phyloP scores from a whole-genome alignment of 2,113 vertebrate genomes.

The Semnornis frantzii region DNA sequence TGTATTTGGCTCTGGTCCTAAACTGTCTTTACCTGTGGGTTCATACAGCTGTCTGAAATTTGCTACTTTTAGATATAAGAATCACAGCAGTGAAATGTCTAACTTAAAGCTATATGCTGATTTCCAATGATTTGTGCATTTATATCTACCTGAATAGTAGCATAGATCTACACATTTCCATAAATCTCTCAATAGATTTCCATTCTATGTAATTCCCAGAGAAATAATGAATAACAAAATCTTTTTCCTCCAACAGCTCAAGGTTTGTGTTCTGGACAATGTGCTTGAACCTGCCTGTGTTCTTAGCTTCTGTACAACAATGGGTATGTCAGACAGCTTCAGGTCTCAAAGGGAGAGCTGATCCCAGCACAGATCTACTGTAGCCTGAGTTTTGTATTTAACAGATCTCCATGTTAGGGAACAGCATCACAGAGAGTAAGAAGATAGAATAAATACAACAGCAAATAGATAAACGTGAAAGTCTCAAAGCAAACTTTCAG shows the following conservation, averaged over 20 bases:
- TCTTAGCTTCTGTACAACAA: neutral
- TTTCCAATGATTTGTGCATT: neutral
- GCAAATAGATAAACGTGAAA: neutral
- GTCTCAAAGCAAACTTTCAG: neutral
- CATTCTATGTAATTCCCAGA: neutral
- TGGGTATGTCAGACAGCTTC: neutral
- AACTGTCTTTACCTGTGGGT: neutral
- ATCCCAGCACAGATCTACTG: constrained; percentile 6
- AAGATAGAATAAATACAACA: neutral
- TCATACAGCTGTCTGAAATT: neutral
- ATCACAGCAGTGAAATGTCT: neutral
- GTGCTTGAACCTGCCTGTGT: neutral
- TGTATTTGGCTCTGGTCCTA: neutral
- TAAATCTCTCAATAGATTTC: neutral
- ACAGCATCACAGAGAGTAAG: neutral
- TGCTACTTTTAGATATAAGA: neutral
- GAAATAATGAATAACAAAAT: neutral
- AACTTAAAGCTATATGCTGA: neutral
- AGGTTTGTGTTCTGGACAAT: neutral
- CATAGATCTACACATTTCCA: neutral
- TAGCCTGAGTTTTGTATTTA: constrained; percentile 10
- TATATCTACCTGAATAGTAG: neutral
- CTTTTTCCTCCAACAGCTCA: neutral
- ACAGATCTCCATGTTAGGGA: neutral
- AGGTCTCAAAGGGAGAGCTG: constrained; percentile 23